Percentiles rank a stretch among this genome's conserved stretches.
These are phyloP conservation scores for Coenonympha glycerion DNA, from an alignment of 2,888 invertebrate species.

Conservation along the genomic window DNA sequence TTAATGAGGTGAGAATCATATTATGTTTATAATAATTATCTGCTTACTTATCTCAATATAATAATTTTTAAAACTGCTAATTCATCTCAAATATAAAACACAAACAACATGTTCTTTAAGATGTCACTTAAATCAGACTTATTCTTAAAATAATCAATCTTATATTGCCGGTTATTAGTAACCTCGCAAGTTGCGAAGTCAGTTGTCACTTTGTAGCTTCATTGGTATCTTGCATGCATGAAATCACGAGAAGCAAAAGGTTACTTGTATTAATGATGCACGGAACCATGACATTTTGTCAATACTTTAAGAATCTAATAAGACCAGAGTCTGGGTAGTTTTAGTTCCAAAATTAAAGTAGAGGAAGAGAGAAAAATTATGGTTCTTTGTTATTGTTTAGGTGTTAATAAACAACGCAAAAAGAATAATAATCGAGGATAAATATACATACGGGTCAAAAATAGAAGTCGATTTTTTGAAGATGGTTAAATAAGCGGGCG, in stretches of 20 bases:
- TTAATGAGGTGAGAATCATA: neutral
- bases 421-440: too few relatives aligned
- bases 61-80: too few relatives aligned
- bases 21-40: too few relatives aligned
- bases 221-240: conserved; percentile 51
- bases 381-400: too few relatives aligned
- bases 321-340: neutral
- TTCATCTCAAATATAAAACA: too few relatives aligned
- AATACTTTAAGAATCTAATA: neutral
- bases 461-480: neutral
- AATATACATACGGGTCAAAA: neutral
- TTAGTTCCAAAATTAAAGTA: neutral
- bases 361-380: too few relatives aligned
- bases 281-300: neutral
- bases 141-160: too few relatives aligned
- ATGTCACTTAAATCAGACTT: too few relatives aligned
- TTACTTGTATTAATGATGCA: conserved; percentile 40
- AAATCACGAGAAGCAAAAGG: conserved; percentile 54
- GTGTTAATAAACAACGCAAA: too few relatives aligned
- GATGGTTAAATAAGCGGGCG: neutral
- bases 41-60: too few relatives aligned
- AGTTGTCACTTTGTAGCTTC: conserved; percentile 47
- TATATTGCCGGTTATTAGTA: neutral
- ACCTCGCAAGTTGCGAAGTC: conserved; percentile 39
- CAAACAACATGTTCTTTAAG: too few relatives aligned